Conservation (phyloP, 2,113 vertebrate genomes). For the Lamprotornis superbus region DNA sequence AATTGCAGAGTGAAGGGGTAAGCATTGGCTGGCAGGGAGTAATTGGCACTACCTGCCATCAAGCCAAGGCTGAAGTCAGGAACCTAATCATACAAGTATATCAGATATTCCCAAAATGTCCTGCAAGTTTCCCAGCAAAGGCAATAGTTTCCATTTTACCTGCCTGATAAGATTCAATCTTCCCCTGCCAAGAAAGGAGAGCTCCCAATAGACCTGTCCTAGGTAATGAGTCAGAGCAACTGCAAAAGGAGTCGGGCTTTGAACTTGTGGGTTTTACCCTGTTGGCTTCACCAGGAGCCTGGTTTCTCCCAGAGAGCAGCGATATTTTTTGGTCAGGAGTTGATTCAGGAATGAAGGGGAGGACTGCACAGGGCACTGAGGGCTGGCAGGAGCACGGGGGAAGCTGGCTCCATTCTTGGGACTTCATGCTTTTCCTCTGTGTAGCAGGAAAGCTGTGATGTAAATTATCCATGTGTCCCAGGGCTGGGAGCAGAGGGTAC, state of each 20-base stretch:
- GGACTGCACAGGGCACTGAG: fast-evolving
- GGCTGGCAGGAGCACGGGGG: fast-evolving
- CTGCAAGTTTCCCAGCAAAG: background rate
- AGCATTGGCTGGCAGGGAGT: background rate
- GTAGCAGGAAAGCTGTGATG: background rate
- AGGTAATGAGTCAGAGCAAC: background rate
- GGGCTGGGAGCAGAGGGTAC: background rate
- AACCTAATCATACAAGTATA: background rate
- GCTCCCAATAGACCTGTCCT: background rate
- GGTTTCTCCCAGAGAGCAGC: background rate
- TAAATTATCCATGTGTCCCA: fast-evolving
- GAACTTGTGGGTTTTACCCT: background rate
- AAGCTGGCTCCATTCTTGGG: background rate
- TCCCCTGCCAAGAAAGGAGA: background rate
- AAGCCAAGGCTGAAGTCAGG: background rate
- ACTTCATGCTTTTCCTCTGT: background rate
- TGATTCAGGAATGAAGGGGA: background rate
- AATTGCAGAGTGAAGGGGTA: background rate
- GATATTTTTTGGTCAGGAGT: background rate
- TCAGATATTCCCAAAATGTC: background rate
- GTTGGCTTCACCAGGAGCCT: background rate
- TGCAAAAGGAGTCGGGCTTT: background rate
- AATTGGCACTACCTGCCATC: background rate
- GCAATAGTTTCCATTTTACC: background rate
- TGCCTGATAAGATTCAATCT: background rate